These are phyloP conservation scores for Mythimna loreyi DNA, from an alignment of 2,888 invertebrate species.

Conservation along the genomic window DNA sequence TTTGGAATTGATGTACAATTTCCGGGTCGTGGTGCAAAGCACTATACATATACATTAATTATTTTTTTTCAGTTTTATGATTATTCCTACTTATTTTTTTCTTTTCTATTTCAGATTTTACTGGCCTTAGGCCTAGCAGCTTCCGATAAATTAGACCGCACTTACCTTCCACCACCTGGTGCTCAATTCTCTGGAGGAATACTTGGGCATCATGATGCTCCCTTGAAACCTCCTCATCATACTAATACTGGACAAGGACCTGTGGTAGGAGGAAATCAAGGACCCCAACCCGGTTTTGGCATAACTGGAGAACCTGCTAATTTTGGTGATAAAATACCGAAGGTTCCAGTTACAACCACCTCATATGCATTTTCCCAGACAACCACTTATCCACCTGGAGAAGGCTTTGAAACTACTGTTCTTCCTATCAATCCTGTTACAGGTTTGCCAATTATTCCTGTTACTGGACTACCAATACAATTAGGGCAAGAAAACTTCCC, in stretches of 20 bases:
- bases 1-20: constrained; percentile 30
- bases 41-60: too few relatives aligned
- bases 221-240: constrained; percentile 73
- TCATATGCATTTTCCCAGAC: constrained; percentile 76
- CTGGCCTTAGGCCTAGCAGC: constrained; percentile 71
- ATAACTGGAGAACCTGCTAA: constrained; percentile 23
- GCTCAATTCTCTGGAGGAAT: constrained; percentile 78
- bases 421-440: constrained; percentile 49
- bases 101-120: constrained; percentile 75
- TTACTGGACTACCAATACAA: constrained; percentile 50
- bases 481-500: constrained; percentile 15
- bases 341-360: constrained; percentile 68
- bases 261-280: constrained; percentile 1
- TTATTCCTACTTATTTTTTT: not conserved
- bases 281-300: constrained; percentile 1
- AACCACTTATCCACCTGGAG: constrained; percentile 71
- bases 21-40: constrained; percentile 2
- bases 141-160: constrained; percentile 79
- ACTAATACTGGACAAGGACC: constrained; percentile 28
- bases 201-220: constrained; percentile 72
- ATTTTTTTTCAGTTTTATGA: not conserved
- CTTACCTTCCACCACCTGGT: constrained; percentile 82
- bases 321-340: constrained; percentile 44
- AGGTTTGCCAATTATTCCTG: constrained; percentile 44
- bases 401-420: constrained; percentile 56